Evolutionary conservation across 2,113 vertebrate species (phyloP).

Genomic region (Pachycephala philippinensis): DNA sequence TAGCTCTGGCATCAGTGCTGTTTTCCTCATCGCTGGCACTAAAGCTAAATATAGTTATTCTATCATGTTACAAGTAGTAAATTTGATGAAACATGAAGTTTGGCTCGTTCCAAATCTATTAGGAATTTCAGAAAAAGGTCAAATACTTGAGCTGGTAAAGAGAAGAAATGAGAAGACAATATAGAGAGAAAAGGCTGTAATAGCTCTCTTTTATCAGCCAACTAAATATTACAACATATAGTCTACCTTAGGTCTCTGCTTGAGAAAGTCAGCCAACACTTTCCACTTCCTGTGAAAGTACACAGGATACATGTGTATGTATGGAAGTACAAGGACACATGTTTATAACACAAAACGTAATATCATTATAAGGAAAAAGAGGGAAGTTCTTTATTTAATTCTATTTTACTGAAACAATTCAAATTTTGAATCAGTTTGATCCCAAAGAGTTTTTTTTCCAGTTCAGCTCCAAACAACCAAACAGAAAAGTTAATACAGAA

Average conservation of each 20-base stretch:
- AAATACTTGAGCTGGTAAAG: background rate
- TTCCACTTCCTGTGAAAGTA: background rate
- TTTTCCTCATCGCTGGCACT: background rate
- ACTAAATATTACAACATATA: background rate
- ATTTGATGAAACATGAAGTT: background rate
- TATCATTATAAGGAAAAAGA: background rate
- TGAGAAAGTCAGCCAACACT: background rate
- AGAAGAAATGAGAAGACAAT: background rate
- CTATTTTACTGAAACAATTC: background rate
- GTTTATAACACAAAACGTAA: background rate
- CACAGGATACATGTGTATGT: too few relatives aligned
- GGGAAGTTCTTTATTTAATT: background rate
- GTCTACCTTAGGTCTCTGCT: background rate
- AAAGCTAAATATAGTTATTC: background rate
- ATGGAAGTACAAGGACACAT: background rate
- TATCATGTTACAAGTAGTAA: background rate
- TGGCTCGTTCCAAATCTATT: background rate
- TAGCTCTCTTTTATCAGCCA: background rate
- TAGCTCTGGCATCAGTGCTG: background rate
- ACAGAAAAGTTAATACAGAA: background rate
- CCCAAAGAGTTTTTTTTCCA: background rate
- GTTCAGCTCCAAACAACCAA: background rate
- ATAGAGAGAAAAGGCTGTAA: background rate
- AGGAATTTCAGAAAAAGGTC: background rate
- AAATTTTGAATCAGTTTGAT: background rate